These are phyloP conservation scores for Gracilinanus agilis DNA, from an alignment of 2,113 vertebrate genomes.

Conservation along the genomic window DNA sequence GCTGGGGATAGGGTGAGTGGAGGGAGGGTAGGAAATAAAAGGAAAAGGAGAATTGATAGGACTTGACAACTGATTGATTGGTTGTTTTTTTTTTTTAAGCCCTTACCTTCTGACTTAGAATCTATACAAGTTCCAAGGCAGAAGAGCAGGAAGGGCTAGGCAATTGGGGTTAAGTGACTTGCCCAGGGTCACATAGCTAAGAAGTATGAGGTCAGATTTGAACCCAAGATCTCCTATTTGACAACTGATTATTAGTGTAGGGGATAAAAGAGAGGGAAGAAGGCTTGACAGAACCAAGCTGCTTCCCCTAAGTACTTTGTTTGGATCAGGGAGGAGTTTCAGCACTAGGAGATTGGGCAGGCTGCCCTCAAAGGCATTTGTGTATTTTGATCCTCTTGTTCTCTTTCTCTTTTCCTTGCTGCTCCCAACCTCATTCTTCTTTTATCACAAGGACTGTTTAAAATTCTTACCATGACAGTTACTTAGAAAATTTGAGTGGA, in stretches of 20 bases:
- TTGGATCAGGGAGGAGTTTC: not conserved
- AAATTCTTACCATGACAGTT: not conserved
- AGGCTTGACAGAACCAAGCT: not conserved
- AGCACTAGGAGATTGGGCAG: not conserved
- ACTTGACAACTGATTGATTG: too few species aligned
- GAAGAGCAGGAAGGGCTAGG: too few species aligned
- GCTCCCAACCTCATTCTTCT: not conserved
- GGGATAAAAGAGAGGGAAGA: not conserved
- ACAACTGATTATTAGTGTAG: not conserved
- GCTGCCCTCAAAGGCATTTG: not conserved
- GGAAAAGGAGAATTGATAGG: not conserved
- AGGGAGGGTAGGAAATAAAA: not conserved
- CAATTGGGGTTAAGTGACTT: too few species aligned
- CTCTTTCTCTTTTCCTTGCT: not conserved
- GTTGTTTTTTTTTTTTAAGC: too few species aligned
- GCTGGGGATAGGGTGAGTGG: not conserved
- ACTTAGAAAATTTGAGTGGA: not conserved
- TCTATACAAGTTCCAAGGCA: too few species aligned
- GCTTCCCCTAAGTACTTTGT: not conserved
- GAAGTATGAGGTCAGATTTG: too few species aligned
- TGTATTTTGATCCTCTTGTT: not conserved
- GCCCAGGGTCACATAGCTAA: too few species aligned
- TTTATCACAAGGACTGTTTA: not conserved
- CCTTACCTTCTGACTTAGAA: too few species aligned
- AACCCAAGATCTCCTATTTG: too few species aligned